Evolutionary conservation across 2,113 vertebrate species (phyloP).

Genomic region (Phasianus colchicus): DNA sequence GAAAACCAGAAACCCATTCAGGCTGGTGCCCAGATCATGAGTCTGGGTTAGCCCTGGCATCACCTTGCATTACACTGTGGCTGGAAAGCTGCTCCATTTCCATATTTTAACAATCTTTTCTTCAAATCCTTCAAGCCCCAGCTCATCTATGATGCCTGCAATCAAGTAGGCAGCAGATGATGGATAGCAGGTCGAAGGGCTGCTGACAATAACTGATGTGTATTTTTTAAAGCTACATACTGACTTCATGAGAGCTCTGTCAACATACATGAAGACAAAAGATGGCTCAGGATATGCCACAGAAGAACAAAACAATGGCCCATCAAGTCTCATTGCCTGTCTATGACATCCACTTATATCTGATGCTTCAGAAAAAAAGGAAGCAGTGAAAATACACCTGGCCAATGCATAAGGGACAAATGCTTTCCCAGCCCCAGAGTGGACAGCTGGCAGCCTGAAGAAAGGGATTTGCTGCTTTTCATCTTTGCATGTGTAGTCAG

Average conservation of each 20-base stretch:
- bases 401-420: background rate
- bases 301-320: background rate
- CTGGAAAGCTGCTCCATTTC: conserved; percentile 14
- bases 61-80: background rate
- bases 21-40: accelerated
- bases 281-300: background rate
- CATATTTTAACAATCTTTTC: background rate
- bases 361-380: background rate
- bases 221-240: background rate
- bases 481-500: background rate
- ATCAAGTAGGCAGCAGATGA: background rate
- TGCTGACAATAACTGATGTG: conserved; percentile 24
- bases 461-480: conserved; percentile 19
- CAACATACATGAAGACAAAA: background rate
- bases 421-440: background rate
- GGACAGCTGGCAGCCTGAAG: conserved; percentile 10
- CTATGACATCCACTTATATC: background rate
- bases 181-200: background rate
- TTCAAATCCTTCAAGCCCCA: background rate
- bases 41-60: accelerated
- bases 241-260: background rate
- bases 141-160: background rate
- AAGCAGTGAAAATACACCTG: background rate
- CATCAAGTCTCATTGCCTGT: background rate
- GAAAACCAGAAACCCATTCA: background rate